Percentiles rank a stretch among this genome's conserved stretches.
Conservation (phyloP, 1,140 invertebrate species). For the Tetramorium simillimum region DNA sequence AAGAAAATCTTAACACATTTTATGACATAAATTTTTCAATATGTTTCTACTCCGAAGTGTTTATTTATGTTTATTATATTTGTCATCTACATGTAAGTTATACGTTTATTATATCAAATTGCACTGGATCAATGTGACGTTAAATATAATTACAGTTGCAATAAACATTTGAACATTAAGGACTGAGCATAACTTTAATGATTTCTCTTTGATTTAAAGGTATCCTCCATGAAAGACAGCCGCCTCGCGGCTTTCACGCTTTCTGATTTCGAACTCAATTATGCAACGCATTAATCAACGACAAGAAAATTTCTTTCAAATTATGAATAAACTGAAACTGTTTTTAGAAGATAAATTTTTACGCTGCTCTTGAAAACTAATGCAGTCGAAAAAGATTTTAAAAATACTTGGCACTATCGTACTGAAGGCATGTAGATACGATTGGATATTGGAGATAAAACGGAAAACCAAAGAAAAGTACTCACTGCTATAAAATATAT, state of each 20-base stretch:
- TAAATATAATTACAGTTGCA: background rate
- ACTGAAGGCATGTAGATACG: background rate
- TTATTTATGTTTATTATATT: background rate
- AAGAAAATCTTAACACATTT: background rate
- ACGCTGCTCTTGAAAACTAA: background rate
- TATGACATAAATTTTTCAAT: background rate
- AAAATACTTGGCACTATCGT: background rate
- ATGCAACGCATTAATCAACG: background rate
- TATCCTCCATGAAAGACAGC: background rate
- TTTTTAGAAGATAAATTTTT: background rate
- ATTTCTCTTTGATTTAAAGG: background rate
- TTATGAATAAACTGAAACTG: background rate
- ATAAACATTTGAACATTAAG: background rate
- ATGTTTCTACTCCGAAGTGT: background rate
- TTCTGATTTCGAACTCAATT: conserved; percentile 31
- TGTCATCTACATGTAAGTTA: background rate
- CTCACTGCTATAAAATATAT: background rate
- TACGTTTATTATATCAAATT: background rate
- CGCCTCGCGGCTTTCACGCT: background rate
- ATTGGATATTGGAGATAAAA: background rate
- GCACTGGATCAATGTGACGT: background rate
- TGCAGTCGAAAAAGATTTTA: background rate
- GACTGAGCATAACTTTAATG: background rate
- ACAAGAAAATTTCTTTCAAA: background rate
- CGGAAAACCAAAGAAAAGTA: background rate